These are phyloP conservation scores for Takifugu flavidus DNA, from an alignment of 2,113 vertebrate species.

Conservation along the genomic window DNA sequence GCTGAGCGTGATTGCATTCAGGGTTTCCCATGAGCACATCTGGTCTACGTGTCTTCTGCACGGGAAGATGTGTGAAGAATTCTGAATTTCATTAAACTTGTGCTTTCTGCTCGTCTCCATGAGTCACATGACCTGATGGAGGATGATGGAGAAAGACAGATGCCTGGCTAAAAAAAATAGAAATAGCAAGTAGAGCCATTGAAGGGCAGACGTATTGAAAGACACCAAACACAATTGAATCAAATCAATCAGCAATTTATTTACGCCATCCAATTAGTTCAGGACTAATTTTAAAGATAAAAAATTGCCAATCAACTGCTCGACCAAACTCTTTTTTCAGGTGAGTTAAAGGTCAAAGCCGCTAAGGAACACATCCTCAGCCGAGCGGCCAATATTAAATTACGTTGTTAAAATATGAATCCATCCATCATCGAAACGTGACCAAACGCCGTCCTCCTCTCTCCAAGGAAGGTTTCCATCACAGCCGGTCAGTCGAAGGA, in stretches of 20 bases:
- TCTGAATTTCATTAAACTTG: constrained; percentile 10
- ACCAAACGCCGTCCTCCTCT: constrained; percentile 11
- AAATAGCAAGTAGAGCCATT: constrained; percentile 56
- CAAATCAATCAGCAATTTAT: constrained; percentile 67
- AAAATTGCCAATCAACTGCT: constrained; percentile 51
- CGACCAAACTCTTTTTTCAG: constrained; percentile 22
- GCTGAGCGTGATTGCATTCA: constrained; percentile 20
- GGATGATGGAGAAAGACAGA: constrained; percentile 37
- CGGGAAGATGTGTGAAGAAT: background rate
- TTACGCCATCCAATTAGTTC: constrained; percentile 68
- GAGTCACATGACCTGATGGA: constrained; percentile 37
- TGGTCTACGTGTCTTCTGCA: constrained; percentile 8
- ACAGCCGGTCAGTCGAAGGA: too few relatives aligned
- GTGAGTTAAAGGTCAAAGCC: constrained; percentile 29
- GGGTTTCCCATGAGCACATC: background rate
- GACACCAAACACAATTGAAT: constrained; percentile 67
- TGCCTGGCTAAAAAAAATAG: constrained; percentile 56
- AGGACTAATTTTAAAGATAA: constrained; percentile 53
- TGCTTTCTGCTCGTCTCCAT: constrained; percentile 36
- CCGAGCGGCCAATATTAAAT: constrained; percentile 26
- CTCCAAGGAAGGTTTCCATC: constrained; percentile 7
- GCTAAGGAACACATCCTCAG: constrained; percentile 11
- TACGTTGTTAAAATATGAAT: constrained; percentile 23
- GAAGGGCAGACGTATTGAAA: constrained; percentile 65
- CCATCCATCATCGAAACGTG: constrained; percentile 17